Percentiles rank a stretch among this genome's conserved stretches.
phyloP scores from a whole-genome alignment of 2,113 vertebrate genomes.

The Anser brachyrhynchus region DNA sequence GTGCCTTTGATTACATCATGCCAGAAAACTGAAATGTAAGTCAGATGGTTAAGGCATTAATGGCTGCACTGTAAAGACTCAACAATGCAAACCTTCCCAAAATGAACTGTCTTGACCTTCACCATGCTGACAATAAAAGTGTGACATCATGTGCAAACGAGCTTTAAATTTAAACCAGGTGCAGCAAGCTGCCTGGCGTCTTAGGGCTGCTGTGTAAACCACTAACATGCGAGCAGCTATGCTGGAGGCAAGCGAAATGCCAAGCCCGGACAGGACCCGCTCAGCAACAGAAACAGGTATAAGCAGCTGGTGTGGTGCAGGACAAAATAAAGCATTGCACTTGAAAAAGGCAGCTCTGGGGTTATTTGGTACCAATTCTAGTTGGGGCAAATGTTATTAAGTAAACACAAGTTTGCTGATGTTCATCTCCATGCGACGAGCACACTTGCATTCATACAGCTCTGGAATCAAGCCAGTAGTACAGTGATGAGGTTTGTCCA shows the following conservation, averaged over 20 bases:
- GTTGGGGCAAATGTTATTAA: rapidly evolving
- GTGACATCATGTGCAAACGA: slow-evolving; percentile 82
- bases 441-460: background rate
- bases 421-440: rapidly evolving
- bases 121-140: slow-evolving; percentile 74
- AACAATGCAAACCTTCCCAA: slow-evolving; percentile 72
- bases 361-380: background rate
- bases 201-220: slow-evolving; percentile 66
- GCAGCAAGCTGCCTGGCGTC: slow-evolving; percentile 67
- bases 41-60: slow-evolving; percentile 77
- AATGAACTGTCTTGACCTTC: slow-evolving; percentile 76
- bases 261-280: background rate
- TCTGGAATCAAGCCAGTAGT: background rate
- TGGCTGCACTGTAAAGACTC: slow-evolving; percentile 69
- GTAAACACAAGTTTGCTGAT: background rate
- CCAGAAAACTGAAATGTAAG: slow-evolving; percentile 67
- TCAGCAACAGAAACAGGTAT: background rate
- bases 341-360: background rate
- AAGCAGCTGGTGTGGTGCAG: slow-evolving; percentile 28
- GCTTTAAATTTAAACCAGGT: slow-evolving; percentile 81
- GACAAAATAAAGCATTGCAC: background rate
- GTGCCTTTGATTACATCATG: slow-evolving; percentile 62
- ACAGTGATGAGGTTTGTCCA: background rate
- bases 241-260: slow-evolving; percentile 26
- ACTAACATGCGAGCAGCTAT: slow-evolving; percentile 1